phyloP scores from a whole-genome alignment of 37 sponge, comb jelly and placozoan species.

The Oopsacas minuta region DNA sequence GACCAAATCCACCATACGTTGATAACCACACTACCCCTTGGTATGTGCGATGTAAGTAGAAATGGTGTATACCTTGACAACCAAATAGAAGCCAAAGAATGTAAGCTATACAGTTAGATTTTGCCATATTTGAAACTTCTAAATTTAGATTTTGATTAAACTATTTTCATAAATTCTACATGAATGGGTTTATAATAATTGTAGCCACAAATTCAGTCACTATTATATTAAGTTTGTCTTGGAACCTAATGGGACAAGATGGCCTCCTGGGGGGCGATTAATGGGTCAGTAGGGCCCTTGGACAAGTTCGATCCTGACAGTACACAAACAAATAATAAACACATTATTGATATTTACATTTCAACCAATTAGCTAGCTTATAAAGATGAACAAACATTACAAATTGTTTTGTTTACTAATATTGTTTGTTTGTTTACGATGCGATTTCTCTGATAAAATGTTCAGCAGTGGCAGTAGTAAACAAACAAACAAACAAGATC shows the following conservation, averaged over 20 bases:
- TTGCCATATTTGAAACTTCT: constrained; percentile 34
- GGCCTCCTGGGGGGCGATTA: too few species aligned
- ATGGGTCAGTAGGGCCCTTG: too few species aligned
- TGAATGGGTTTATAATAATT: neutral
- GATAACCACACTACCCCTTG: constrained; percentile 70
- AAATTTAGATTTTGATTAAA: neutral
- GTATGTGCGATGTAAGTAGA: constrained; percentile 60
- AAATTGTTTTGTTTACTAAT: neutral
- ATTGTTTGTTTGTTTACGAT: too few species aligned
- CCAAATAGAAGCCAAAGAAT: constrained; percentile 60
- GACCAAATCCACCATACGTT: constrained; percentile 47
- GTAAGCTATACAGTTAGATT: constrained; percentile 40
- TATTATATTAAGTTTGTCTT: too few species aligned
- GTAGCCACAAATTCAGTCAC: too few species aligned
- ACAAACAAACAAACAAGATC: neutral
- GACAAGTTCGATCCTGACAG: too few species aligned
- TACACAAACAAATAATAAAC: too few species aligned
- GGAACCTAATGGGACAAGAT: too few species aligned
- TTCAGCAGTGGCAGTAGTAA: neutral
- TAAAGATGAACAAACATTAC: too few species aligned
- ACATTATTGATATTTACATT: too few species aligned
- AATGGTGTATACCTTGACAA: constrained; percentile 67
- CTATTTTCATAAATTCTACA: neutral
- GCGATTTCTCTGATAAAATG: neutral
- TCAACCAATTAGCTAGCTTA: neutral